These are phyloP conservation scores for Heliconius nattereri DNA, from an alignment of 1,140 invertebrate genomes.

Conservation along the genomic window DNA sequence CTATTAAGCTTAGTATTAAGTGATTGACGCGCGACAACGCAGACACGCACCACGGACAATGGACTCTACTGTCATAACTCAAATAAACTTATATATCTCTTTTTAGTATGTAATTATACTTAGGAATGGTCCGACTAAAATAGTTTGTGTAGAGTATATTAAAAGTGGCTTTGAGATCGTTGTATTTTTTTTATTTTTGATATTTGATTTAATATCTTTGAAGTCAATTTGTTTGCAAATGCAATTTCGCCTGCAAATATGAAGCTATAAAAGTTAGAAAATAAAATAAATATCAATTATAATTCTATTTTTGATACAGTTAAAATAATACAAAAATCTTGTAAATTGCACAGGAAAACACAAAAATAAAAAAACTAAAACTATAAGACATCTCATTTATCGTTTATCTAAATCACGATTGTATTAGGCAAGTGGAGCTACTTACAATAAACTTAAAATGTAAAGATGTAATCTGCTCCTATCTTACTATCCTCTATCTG, in stretches of 20 bases:
- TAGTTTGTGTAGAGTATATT: not conserved
- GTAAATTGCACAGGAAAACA: not conserved
- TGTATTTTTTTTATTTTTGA: not conserved
- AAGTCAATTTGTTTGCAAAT: too few relatives aligned
- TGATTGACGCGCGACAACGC: constrained; percentile 43
- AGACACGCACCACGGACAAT: constrained; percentile 32
- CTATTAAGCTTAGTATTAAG: constrained; percentile 39
- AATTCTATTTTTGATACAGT: too few relatives aligned
- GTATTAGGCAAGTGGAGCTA: constrained; percentile 41
- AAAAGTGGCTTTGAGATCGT: not conserved
- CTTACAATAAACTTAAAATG: constrained; percentile 43
- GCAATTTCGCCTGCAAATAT: too few relatives aligned
- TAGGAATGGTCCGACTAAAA: not conserved
- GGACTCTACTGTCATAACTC: not conserved
- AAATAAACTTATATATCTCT: not conserved
- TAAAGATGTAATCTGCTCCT: constrained; percentile 36
- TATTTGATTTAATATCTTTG: too few relatives aligned
- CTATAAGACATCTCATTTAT: constrained; percentile 36
- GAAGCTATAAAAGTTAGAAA: too few relatives aligned
- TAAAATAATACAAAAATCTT: not conserved
- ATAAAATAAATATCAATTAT: too few relatives aligned
- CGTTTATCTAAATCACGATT: constrained; percentile 40
- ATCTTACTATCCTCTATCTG: constrained; percentile 34
- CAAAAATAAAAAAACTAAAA: constrained; percentile 1
- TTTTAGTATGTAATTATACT: not conserved